Conservation (phyloP, 2,888 invertebrate genomes). For the Tolmerus cingulatus region DNA sequence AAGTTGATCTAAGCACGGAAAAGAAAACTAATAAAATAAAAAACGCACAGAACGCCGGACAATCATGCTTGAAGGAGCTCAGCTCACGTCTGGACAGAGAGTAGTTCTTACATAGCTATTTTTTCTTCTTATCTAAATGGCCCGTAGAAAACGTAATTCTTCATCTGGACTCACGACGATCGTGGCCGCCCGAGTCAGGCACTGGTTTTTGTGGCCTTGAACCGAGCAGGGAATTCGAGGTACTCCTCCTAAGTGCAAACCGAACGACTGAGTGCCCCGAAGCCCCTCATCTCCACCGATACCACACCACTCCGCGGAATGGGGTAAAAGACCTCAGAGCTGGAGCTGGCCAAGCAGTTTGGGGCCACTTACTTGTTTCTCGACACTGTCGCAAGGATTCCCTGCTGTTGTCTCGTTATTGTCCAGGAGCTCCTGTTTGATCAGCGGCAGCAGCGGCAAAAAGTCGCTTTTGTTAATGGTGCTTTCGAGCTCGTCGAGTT, state of each 20-base stretch:
- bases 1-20: neutral
- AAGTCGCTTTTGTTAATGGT: slow-evolving; percentile 61
- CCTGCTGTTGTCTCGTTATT: slow-evolving; percentile 53
- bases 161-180: neutral
- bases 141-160: neutral
- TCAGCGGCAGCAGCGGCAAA: slow-evolving; percentile 59
- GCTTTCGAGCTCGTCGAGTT: slow-evolving; percentile 61
- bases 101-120: neutral
- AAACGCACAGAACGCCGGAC: neutral
- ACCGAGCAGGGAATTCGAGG: neutral
- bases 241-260: neutral
- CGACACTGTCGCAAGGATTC: slow-evolving; percentile 63
- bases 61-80: slow-evolving; percentile 18
- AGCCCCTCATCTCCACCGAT: neutral
- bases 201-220: slow-evolving; percentile 13
- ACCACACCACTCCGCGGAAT: neutral
- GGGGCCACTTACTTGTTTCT: slow-evolving; percentile 60
- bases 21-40: neutral
- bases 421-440: slow-evolving; percentile 59
- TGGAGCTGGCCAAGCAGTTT: neutral
- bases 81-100: slow-evolving; percentile 6
- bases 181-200: neutral
- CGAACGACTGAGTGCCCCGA: neutral
- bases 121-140: neutral
- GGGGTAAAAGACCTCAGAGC: neutral